Evolutionary conservation across 1,140 invertebrate genomes (phyloP), one percentile per base, ranked within the genome.

Genomic region (Hycleus phaleratus): DNA sequence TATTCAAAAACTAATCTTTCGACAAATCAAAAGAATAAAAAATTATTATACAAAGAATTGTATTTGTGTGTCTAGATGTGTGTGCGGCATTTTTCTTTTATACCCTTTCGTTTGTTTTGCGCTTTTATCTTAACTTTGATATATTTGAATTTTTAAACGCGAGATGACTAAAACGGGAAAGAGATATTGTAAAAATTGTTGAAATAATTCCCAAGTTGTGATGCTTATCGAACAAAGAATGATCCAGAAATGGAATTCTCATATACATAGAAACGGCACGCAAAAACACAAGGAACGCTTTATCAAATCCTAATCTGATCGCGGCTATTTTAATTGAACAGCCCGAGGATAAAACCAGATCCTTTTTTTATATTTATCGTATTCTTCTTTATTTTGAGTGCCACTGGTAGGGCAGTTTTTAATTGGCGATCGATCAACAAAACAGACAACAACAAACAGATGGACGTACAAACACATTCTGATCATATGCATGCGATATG

Each of bases 91-190:
- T 56, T 56, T 56, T 49, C 54, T 56, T 58, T 58, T 50, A 58
- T 58, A 46, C 49, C 32, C 32, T 32, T 38, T 51, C 49, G 56
- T 58, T 58, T 51, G 56, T 58, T 32, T 58, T 58, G 54, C 42
- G 51, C 26, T 56, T 47, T 56, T 56, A 56, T 56, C 54, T 48
- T 25, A 47, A 46, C 32, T 56, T 56, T 56, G 54, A 56, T 56
- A 56, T 56, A 56, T 56, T 56, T 56, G 54, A 56, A 56, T 56
- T 56, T 56, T 56, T 56, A 56, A 56, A 56, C 46, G 46, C 54
- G 46, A 56, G 54, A 56, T 56, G 54, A 56, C 54, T 56, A 49
- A 56, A 56, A 48, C 54, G 54, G 54, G 54, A 48, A 56, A 11
- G 54, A 56, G 54, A 56, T 56, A 56, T 56, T 56, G 54, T 56